Base-by-base conservation (phyloP, 2,888 invertebrate genomes). In the Suillia variegata region DNA sequence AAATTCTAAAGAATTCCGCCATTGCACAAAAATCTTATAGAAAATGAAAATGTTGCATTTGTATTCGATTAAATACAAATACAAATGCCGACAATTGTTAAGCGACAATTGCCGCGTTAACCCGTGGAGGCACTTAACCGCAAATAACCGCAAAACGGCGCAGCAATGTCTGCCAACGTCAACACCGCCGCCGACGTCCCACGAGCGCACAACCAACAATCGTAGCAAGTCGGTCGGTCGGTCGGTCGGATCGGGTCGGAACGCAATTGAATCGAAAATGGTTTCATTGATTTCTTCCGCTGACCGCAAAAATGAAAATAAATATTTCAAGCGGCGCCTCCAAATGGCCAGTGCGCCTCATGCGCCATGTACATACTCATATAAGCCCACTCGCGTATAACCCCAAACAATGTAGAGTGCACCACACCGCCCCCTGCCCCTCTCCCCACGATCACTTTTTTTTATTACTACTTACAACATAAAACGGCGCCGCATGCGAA, bases 261-360 rank as follows among this genome's bases (percentile, higher is more conserved):
- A n/a, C 6, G 45, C 45, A 45, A 45, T 45, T 45, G 38, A 53
- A 53, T 21, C 8, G 65, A 72, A 69, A 71, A 70, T 70, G 70
- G 64, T 65, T 70, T 64, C 69, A 72, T 74, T 73, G 75, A 74
- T 72, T 74, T 74, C 63, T 65, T 45, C 45, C 45, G 45, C 45
- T 45, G 45, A 53, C 34, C 33, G 20, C 21, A 54, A 48, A 48
- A 54, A 54, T 54, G 42, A 34, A 55, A 55, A 49, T 55, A 55
- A 55, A 55, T 55, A 55, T 54, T 47, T 38, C 21, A 13, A n/a
- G n/a, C n/a, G 4, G n/a, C 15, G 15, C 8, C 38, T 38, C 12
- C 38, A 31, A 6, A n/a, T n/a, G 13, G n/a, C 38, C 38, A 6
- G 6, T 12, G 31, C 31, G 6, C 38, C 38, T 38, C n/a, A 13